These are phyloP conservation scores for Melanostoma scalare DNA, from an alignment of 2,888 invertebrate genomes.

Conservation along the genomic window DNA sequence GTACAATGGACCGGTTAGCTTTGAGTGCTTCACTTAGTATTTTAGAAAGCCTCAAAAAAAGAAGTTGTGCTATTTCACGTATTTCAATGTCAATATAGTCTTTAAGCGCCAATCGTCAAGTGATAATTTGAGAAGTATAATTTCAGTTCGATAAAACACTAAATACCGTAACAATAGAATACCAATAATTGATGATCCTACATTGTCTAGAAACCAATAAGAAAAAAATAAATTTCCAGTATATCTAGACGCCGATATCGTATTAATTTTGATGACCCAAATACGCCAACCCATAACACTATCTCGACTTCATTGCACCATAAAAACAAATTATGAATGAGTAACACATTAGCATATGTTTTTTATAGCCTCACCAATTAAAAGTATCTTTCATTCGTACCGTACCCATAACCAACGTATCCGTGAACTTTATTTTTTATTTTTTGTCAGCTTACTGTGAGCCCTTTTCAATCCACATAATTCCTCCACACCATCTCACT, in stretches of 20 bases:
- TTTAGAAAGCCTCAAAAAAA: no score
- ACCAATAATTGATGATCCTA: no score
- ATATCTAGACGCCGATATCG: neutral
- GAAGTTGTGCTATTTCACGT: no score
- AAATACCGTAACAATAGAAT: no score
- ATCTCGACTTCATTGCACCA: constrained; percentile 12
- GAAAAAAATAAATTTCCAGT: no score
- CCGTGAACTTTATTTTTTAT: constrained; percentile 6
- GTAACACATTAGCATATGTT: constrained; percentile 56
- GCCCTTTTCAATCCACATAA: constrained; percentile 18
- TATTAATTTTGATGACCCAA: constrained; percentile 51
- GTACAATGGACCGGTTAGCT: no score
- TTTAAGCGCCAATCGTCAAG: no score
- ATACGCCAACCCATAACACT: constrained; percentile 21
- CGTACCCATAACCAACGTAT: constrained; percentile 8
- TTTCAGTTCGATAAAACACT: no score
- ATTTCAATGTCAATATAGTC: no score
- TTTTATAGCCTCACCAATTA: constrained; percentile 47
- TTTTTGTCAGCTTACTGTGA: constrained; percentile 14
- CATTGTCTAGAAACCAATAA: no score
- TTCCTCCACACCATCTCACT: neutral
- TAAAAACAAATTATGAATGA: constrained; percentile 56
- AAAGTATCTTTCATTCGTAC: constrained; percentile 41
- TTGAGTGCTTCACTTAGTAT: no score
- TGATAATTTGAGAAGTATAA: no score